Percentiles rank a stretch among this genome's conserved stretches.
phyloP scores from a whole-genome alignment of 2,797 vertebrate genomes.

The Sardinella longiceps region DNA sequence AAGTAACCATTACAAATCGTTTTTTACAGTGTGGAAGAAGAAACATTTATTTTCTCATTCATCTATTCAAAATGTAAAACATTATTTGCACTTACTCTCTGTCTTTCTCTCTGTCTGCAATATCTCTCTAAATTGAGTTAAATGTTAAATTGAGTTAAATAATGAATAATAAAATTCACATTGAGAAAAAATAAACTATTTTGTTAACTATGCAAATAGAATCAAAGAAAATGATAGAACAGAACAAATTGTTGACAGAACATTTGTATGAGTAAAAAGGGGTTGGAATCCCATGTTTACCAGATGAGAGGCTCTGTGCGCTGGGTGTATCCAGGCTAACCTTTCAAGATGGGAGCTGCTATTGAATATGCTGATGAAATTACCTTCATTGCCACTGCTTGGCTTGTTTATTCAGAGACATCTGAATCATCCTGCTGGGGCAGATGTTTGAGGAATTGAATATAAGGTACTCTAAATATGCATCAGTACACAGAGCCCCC shows the following conservation, averaged over 20 bases:
- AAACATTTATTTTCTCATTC: background rate
- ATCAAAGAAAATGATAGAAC: background rate
- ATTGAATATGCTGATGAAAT: conserved; percentile 84
- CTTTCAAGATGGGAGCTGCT: conserved; percentile 62
- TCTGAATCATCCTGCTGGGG: conserved; percentile 62
- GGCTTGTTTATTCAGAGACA: conserved; percentile 64
- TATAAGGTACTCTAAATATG: conserved; percentile 73
- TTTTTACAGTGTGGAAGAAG: background rate
- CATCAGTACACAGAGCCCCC: conserved; percentile 72
- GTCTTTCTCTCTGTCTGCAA: background rate
- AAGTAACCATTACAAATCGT: no score
- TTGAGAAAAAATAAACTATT: background rate
- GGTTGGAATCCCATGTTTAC: conserved; percentile 47
- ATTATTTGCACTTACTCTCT: background rate
- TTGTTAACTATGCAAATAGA: background rate
- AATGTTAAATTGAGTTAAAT: background rate
- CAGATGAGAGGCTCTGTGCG: conserved; percentile 54
- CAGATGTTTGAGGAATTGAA: conserved; percentile 74
- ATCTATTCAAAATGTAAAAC: background rate
- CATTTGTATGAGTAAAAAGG: conserved; percentile 65
- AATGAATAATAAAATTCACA: background rate
- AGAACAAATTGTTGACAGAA: conserved; percentile 54
- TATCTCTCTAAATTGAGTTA: background rate
- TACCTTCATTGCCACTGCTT: conserved; percentile 62
- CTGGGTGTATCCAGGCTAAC: conserved; percentile 59